Evolutionary conservation across 2,113 vertebrate species (phyloP).

Genomic region (Eulemur rufifrons): DNA sequence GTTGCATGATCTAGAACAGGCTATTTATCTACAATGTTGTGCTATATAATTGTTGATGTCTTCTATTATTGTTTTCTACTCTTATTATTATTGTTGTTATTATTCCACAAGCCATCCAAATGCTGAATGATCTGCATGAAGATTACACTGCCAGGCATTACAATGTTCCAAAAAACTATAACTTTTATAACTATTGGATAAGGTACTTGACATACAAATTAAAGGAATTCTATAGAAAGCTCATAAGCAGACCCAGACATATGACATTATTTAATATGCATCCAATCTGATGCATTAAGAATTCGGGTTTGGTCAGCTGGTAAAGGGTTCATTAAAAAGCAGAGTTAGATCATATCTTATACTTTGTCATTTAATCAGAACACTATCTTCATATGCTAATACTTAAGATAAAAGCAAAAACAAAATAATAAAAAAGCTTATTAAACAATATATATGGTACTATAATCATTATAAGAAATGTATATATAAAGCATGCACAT

Average conservation of each 20-base stretch:
- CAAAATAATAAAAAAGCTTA: not conserved
- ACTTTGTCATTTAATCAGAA: conserved; percentile 4
- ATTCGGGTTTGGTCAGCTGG: not conserved
- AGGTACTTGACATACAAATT: not conserved
- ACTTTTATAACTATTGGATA: not conserved
- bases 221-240: not conserved
- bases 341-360: not conserved
- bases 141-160: not conserved
- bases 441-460: not conserved
- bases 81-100: not conserved
- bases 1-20: not conserved
- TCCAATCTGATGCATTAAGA: not conserved
- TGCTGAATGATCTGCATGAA: not conserved
- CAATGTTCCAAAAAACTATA: not conserved
- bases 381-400: not conserved
- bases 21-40: not conserved
- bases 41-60: not conserved
- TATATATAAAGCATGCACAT: not conserved
- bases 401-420: not conserved
- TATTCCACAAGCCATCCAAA: not conserved
- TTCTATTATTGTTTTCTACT: not conserved
- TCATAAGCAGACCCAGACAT: not conserved
- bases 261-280: not conserved
- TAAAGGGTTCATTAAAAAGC: not conserved
- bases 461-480: not conserved